phyloP scores from a whole-genome alignment of 2,888 invertebrate genomes.

The Unio pictorum region DNA sequence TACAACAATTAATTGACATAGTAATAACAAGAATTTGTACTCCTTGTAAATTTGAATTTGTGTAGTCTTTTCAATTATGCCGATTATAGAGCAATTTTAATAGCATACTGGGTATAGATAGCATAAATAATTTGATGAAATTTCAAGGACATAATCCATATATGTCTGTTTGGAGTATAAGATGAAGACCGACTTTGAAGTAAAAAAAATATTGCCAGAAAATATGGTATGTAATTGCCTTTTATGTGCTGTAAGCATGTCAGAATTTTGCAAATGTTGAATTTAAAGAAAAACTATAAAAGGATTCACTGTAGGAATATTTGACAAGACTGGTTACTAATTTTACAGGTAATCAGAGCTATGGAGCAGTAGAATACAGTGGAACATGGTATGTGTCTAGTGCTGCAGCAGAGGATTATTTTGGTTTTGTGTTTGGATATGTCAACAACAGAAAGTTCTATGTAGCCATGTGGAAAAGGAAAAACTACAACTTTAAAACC shows the following conservation, averaged over 20 bases:
- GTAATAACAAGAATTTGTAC: no score
- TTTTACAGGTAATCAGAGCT: slow-evolving; percentile 43
- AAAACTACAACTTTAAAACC: slow-evolving; percentile 35
- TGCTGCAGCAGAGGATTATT: slow-evolving; percentile 39
- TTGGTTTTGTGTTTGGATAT: slow-evolving; percentile 63
- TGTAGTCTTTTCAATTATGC: no score
- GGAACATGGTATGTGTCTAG: slow-evolving; percentile 54
- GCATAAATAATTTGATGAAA: no score
- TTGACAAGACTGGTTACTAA: not conserved
- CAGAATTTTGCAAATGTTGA: not conserved
- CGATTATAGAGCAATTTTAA: no score
- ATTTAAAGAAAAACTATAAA: not conserved
- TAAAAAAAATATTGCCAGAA: no score
- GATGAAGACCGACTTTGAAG: no score
- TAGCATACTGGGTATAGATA: no score
- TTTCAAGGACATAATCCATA: no score
- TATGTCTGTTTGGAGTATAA: no score
- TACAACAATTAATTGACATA: no score
- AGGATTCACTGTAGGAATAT: not conserved
- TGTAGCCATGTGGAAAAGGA: slow-evolving; percentile 52
- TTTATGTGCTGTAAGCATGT: not conserved
- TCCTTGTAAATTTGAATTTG: no score
- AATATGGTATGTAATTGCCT: not conserved
- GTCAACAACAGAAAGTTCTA: slow-evolving; percentile 58
- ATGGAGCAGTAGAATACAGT: slow-evolving; percentile 51